Conservation (phyloP, 1,140 invertebrate genomes). For the Ips typographus region DNA sequence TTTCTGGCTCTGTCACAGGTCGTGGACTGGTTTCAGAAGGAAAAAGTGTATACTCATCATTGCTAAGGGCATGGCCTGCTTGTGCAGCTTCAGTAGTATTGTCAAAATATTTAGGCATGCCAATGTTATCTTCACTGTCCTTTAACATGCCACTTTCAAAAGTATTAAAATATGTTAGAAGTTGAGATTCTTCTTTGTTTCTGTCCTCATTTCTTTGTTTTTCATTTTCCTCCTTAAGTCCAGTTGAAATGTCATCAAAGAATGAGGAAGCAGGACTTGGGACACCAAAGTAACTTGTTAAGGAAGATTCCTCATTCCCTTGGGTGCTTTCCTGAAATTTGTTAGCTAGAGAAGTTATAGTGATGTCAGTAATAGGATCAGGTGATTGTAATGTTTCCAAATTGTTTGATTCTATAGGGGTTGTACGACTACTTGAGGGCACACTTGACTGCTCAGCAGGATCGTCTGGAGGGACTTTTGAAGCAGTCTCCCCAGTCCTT, state of each 20-base stretch:
- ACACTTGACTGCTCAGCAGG: slow-evolving; percentile 9
- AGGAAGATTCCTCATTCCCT: slow-evolving; percentile 2
- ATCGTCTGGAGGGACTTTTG: background rate
- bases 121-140: slow-evolving; percentile 25
- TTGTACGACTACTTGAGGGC: slow-evolving; percentile 24
- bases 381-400: slow-evolving; percentile 5
- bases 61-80: slow-evolving; percentile 18
- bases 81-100: slow-evolving; percentile 32
- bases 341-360: slow-evolving; percentile 24
- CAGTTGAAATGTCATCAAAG: slow-evolving; percentile 33
- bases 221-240: background rate
- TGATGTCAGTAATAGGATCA: slow-evolving; percentile 14
- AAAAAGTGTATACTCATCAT: slow-evolving; percentile 34
- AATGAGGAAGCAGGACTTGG: slow-evolving; percentile 19
- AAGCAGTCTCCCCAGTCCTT: slow-evolving; percentile 6
- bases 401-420: slow-evolving; percentile 25
- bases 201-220: background rate
- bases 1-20: too few species aligned
- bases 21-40: slow-evolving; percentile 8
- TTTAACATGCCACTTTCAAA: background rate
- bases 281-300: slow-evolving; percentile 24
- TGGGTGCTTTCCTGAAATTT: slow-evolving; percentile 16
- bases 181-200: slow-evolving; percentile 3
- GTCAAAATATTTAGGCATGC: slow-evolving; percentile 32
- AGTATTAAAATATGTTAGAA: slow-evolving; percentile 35